Evolutionary conservation across 2,888 invertebrate genomes (phyloP), one percentile per base, ranked within the genome.

Genomic region (Cantharis rufa): DNA sequence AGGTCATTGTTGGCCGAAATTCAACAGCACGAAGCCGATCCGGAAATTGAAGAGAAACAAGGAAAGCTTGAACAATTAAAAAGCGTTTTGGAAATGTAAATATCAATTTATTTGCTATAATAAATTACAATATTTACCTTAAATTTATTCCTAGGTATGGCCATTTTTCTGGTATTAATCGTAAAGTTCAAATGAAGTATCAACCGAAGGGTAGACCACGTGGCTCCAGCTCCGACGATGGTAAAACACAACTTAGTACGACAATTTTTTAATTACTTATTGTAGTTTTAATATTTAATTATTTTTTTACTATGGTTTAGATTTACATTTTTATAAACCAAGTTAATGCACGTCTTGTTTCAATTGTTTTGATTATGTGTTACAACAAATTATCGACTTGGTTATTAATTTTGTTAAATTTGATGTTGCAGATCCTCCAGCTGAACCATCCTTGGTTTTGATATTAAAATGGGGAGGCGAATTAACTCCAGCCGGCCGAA

Each of bases 401-500:
- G 15, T 24, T 18, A 72, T 70, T 18, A 64, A 18, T 64, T 11
- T 5, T n/a, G 15, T 68, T 63, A 80, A 21, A 18, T 21, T 66
- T 66, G 80, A 86, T 86, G 78, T 86, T 91, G 91, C 91, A 93
- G 96, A 97, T 88, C 92, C 92, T 78, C 94, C 95, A 3, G 94
- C 95, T 62, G 97, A 98, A 83, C 98, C 99, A 0, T 98, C 98
- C 0, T 90, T 99, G 78, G 96, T 99, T 73, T 90, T 99, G 82
- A 99, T 99, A 80, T 90, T 99, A 80, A 99, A 99, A 90, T 99
- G 99, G 99, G 99, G 99, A 79, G 99, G 99, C 68, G 99, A 99
- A 89, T 90, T 99, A 86, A 99, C 99, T 9, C 98, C 98, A 0
- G 98, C 98, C 1, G 99, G 99, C 3, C 93, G 98, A 81, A 96